Percentiles rank a stretch among this genome's conserved stretches.
Evolutionary conservation across 2,888 invertebrate species (phyloP).

Genomic region (Dasysyrphus albostriatus): DNA sequence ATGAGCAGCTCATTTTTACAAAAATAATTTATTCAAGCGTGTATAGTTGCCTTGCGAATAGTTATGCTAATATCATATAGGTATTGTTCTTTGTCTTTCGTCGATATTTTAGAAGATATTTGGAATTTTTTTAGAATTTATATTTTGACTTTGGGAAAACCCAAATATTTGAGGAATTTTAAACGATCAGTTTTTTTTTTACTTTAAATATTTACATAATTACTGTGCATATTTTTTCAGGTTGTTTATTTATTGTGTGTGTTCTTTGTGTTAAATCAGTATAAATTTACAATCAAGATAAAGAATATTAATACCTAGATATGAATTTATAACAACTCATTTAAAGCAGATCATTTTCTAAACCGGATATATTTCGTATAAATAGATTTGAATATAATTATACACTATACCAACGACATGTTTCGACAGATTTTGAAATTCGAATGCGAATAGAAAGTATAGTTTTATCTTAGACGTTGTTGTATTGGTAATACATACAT

Average conservation of each 20-base stretch:
- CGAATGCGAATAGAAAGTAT: too few species aligned
- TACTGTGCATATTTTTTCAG: background rate
- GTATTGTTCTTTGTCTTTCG: background rate
- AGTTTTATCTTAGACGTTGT: too few species aligned
- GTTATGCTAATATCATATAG: constrained; percentile 17
- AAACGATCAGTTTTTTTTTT: background rate
- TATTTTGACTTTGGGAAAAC: background rate
- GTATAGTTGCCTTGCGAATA: background rate
- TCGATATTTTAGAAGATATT: constrained; percentile 4
- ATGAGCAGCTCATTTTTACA: constrained; percentile 48
- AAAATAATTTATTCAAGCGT: constrained; percentile 27
- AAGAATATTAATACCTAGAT: background rate
- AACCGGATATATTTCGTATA: background rate
- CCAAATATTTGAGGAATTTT: constrained; percentile 12
- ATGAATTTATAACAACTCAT: background rate
- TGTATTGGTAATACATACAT: too few species aligned
- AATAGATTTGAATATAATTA: too few species aligned
- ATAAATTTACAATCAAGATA: background rate
- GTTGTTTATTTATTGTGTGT: constrained; percentile 7
- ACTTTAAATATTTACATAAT: background rate
- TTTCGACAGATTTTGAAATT: too few species aligned
- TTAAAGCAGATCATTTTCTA: constrained; percentile 10
- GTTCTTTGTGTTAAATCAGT: background rate
- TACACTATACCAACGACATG: too few species aligned
- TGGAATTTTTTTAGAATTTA: background rate